These are phyloP conservation scores for Axis porcinus DNA, from an alignment of 2,113 vertebrate species.

Conservation along the genomic window DNA sequence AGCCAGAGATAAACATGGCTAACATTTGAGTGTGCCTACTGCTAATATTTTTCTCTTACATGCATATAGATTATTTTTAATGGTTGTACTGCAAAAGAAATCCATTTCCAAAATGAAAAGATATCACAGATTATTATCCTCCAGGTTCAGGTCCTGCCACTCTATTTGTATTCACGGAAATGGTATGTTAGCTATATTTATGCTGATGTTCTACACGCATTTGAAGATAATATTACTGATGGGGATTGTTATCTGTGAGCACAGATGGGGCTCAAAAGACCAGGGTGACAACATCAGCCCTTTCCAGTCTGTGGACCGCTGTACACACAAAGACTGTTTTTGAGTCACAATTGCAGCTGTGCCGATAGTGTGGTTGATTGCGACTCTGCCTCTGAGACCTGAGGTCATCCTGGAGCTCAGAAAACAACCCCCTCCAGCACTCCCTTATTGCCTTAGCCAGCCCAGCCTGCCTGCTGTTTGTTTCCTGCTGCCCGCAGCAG, in stretches of 20 bases:
- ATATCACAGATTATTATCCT: constrained; percentile 61
- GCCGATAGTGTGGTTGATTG: constrained; percentile 21
- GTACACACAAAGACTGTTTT: constrained; percentile 42
- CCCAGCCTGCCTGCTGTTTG: constrained; percentile 53
- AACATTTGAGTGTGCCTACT: not conserved
- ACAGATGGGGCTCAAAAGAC: constrained; percentile 50
- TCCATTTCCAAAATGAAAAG: constrained; percentile 63
- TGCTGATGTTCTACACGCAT: constrained; percentile 36
- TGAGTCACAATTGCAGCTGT: constrained; percentile 55
- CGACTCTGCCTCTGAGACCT: constrained; percentile 37
- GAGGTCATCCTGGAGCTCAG: constrained; percentile 52
- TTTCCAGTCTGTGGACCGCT: constrained; percentile 27
- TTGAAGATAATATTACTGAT: constrained; percentile 67
- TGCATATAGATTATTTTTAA: constrained; percentile 24
- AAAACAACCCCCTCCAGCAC: constrained; percentile 52
- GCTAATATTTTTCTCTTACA: constrained; percentile 37
- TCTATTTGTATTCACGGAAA: constrained; percentile 57
- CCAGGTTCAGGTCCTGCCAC: constrained; percentile 20
- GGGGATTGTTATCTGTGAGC: constrained; percentile 61
- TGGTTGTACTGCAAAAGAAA: constrained; percentile 39
- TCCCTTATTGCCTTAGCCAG: constrained; percentile 44
- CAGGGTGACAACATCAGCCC: constrained; percentile 2
- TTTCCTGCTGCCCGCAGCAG: constrained; percentile 59
- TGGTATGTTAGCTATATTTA: constrained; percentile 59
- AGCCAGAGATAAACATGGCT: constrained; percentile 1